These are phyloP conservation scores for Philhelius pedissequus DNA, from an alignment of 2,888 invertebrate genomes.

Conservation along the genomic window DNA sequence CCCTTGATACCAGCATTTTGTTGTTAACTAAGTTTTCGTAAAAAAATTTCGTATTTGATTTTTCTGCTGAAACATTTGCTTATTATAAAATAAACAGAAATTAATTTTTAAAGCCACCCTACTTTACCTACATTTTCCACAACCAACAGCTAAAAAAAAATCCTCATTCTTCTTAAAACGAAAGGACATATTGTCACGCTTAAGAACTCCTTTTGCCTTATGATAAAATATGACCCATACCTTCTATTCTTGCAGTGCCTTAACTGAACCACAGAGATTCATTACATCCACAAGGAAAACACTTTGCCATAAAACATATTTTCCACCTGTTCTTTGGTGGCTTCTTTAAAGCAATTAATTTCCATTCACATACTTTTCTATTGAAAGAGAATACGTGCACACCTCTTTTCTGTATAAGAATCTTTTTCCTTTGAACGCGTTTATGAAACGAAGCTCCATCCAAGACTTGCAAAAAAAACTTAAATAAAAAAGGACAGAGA, in stretches of 20 bases:
- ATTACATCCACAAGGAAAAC: constrained; percentile 36
- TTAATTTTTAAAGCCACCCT: too few relatives aligned
- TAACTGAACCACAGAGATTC: constrained; percentile 48
- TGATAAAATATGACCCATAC: not conserved
- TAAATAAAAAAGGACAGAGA: constrained; percentile 15
- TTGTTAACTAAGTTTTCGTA: too few relatives aligned
- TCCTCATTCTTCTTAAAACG: not conserved
- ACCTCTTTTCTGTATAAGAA: constrained; percentile 14
- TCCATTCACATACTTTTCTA: constrained; percentile 39
- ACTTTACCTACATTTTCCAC: too few relatives aligned
- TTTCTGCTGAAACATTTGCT: too few relatives aligned
- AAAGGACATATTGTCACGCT: not conserved
- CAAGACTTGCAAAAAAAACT: not conserved
- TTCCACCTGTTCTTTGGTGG: constrained; percentile 61
- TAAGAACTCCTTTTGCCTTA: not conserved
- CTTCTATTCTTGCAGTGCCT: not conserved
- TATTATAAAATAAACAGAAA: too few relatives aligned
- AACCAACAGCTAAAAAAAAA: too few relatives aligned
- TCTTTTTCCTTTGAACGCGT: constrained; percentile 7
- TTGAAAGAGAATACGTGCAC: constrained; percentile 6
- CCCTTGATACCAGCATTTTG: too few relatives aligned
- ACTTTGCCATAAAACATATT: constrained; percentile 63
- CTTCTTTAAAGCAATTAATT: constrained; percentile 66
- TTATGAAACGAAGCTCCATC: constrained; percentile 24
- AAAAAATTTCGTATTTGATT: too few relatives aligned